These are phyloP conservation scores for Liodrosophila aerea DNA, from an alignment of 2,888 invertebrate species.

Conservation along the genomic window DNA sequence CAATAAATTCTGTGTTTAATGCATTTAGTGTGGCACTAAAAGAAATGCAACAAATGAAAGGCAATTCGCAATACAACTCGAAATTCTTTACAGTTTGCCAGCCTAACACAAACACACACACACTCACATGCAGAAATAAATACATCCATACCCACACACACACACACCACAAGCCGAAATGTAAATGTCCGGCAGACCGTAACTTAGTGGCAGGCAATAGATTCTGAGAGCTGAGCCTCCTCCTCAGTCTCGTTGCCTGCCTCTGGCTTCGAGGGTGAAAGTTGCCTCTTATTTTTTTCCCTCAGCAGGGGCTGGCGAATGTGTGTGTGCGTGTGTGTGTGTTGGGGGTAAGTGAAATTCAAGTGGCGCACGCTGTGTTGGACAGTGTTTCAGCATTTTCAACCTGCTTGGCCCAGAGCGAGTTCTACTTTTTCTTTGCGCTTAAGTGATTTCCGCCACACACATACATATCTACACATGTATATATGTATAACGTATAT, in stretches of 20 bases:
- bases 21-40: conserved; percentile 67
- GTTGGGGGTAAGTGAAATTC: conserved; percentile 68
- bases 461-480: conserved; percentile 7
- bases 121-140: conserved; percentile 16
- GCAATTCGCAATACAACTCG: conserved; percentile 32
- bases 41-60: conserved; percentile 56
- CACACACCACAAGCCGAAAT: conserved; percentile 54
- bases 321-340: conserved; percentile 22
- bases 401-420: conserved; percentile 33
- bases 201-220: conserved; percentile 79
- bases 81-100: neutral
- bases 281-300: conserved; percentile 55
- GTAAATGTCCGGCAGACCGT: conserved; percentile 80
- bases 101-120: neutral
- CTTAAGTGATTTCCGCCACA: conserved; percentile 66
- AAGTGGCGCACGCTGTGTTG: conserved; percentile 72
- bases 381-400: conserved; percentile 61
- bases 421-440: conserved; percentile 20
- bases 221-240: conserved; percentile 45
- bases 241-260: no score
- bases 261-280: conserved; percentile 57
- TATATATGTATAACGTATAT: no score
- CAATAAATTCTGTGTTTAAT: conserved; percentile 78
- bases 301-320: conserved; percentile 18
- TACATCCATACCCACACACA: neutral